Base-by-base conservation (phyloP, 2,797 vertebrate genomes). In the Streptopelia turtur region DNA sequence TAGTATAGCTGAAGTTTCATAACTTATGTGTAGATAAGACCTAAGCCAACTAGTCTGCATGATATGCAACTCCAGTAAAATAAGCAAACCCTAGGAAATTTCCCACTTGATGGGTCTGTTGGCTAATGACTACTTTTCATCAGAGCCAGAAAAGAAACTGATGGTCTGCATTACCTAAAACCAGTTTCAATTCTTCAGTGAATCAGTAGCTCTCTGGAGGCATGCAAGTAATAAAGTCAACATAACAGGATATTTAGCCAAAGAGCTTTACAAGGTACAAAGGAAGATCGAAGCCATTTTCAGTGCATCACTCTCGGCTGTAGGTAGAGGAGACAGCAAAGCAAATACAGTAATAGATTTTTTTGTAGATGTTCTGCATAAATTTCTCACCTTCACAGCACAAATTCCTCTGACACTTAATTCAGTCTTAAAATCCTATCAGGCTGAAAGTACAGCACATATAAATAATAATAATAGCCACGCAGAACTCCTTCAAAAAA, bases 401-500 rank as follows among this genome's bases (percentile, higher is more conserved):
- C 13, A 86, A 87, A 61, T 64, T 81, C 49, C 43, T 87, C 60
- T 76, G 71, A 79, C 45, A 59, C 28, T 83, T 91, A 89, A 84
- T 47, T 95, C 49, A 76, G 61, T 80, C 80, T 83, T 95, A 89
- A 91, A 95, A 90, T 74, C 59, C 66, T 56, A 80, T 33, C 60
- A 69, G n/a, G 41, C 30, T 76, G 50, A 61, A 96, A 95, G n/a
- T 15, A 70, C 13, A 83, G 27, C 23, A 55, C 27, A 50, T 30
- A 65, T 16, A 66, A 84, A 63, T 27, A 89, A 76, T 24, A 89
- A 76, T 63, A 66, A 83, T 1, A 82, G 31, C 37, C n/a, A 77
- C 5, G 27, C 8, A 86, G 15, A 88, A 70, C 22, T 57, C 49
- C 31, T 84, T 79, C 1, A 20, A 61, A 72, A 76, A 71, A 60